Evolutionary conservation across 2,888 invertebrate species (phyloP), one percentile per base, ranked within the genome.

Genomic region (Ectobius pallidus): DNA sequence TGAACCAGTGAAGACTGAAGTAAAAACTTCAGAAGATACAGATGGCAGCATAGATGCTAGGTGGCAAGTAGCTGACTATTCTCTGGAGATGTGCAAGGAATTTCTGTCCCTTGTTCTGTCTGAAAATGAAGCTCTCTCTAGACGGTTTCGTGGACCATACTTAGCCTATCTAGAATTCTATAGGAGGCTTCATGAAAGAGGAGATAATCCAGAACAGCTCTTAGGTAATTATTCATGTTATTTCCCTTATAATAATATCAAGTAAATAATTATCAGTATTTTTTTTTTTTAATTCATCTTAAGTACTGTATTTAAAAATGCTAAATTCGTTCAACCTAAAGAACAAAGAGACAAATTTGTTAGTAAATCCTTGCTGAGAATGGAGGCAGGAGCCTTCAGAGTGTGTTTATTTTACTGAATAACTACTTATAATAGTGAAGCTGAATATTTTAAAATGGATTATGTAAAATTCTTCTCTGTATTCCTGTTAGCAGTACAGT

Each of bases 121-220:
- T 20, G 68, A 62, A 42, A 76, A 76, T 63, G 70, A 73, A n/a
- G 67, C 63, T 22, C 46, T 71, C 1, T 42, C 46, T 6, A 65
- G 75, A 18, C 69, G 69, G 34, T 84, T 91, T 32, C 84, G 96
- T 75, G 96, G 95, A 0, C 95, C 96, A 0, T 93, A 92, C 82
- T 85, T 97, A 78, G 96, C 95, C 4, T 88, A 92, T 34, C 84
- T 97, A 75, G 94, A 96, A 80, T 82, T 94, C 32, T 90, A 89
- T 84, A 88, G 85, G 79, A 87, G 87, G 76, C 86, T 90, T 80
- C 85, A 84, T 9, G 84, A 85, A 52, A 83, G 84, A 14, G 85
- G 87, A 7, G 79, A 85, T 72, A 87, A 89, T 78, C 87, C 89
- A 0, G 79, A 81, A 34, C 79, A 14, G 83, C 69, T 80, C 90